These are phyloP conservation scores for Eupsilia transversa DNA, from an alignment of 2,888 invertebrate genomes.

Conservation along the genomic window DNA sequence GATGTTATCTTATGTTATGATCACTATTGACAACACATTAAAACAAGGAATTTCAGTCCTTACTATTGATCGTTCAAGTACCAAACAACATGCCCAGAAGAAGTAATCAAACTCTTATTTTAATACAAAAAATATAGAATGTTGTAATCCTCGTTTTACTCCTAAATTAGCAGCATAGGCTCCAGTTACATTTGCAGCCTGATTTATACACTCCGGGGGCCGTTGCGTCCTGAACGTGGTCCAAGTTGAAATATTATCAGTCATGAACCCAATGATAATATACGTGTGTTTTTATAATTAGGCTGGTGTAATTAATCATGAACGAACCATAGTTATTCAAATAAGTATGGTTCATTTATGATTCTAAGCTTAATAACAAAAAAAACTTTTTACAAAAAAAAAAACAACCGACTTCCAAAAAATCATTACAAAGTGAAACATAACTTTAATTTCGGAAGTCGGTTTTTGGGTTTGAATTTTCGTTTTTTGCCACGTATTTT, in stretches of 20 bases:
- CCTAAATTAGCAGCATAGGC: conserved; percentile 67
- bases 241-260: conserved; percentile 50
- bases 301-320: background rate
- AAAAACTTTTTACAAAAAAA: too few species aligned
- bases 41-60: background rate
- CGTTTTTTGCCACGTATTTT: too few species aligned
- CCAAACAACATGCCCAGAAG: background rate
- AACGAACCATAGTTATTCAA: background rate
- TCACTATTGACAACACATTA: too few species aligned
- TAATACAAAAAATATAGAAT: conserved; percentile 12
- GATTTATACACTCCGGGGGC: conserved; percentile 63
- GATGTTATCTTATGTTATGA: too few species aligned
- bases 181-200: conserved; percentile 68
- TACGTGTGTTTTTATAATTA: background rate
- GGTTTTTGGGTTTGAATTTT: too few species aligned
- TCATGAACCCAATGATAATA: conserved; percentile 4
- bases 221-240: conserved; percentile 43
- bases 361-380: too few species aligned
- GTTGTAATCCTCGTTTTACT: conserved; percentile 23
- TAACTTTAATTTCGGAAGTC: too few species aligned
- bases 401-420: too few species aligned
- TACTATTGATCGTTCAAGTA: background rate
- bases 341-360: too few species aligned
- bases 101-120: conserved; percentile 10
- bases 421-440: too few species aligned